These are phyloP conservation scores for Gnatocerus cornutus DNA, from an alignment of 2,888 invertebrate genomes.

Conservation along the genomic window DNA sequence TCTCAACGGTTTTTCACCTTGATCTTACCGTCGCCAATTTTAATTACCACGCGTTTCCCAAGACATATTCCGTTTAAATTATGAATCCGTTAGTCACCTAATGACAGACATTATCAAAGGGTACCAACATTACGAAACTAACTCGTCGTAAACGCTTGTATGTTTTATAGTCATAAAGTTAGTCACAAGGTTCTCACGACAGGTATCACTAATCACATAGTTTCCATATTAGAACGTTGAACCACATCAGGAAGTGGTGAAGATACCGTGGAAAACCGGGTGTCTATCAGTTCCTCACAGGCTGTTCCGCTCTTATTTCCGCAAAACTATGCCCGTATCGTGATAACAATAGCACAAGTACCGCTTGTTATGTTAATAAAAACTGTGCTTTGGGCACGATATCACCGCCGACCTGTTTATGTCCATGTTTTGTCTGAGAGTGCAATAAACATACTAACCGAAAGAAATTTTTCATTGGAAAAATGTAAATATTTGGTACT, in stretches of 20 bases:
- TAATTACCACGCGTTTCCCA: not conserved
- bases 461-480: not conserved
- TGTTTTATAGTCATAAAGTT: conserved; percentile 1
- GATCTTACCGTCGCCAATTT: conserved; percentile 2
- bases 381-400: conserved; percentile 41
- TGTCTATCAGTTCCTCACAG: conserved; percentile 55
- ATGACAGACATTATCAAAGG: not conserved
- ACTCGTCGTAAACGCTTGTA: conserved; percentile 1
- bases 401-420: conserved; percentile 27
- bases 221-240: conserved; percentile 58
- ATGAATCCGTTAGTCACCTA: not conserved
- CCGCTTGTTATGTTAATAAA: conserved; percentile 50
- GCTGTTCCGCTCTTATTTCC: conserved; percentile 59
- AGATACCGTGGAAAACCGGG: conserved; percentile 62
- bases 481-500: conserved; percentile 1
- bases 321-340: conserved; percentile 57
- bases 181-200: conserved; percentile 52
- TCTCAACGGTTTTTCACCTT: not conserved
- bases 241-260: conserved; percentile 63
- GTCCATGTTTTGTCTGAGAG: conserved; percentile 7
- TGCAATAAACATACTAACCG: not conserved
- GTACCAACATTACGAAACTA: conserved; percentile 8
- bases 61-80: not conserved
- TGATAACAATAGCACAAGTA: conserved; percentile 51
- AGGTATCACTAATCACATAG: conserved; percentile 51